Evolutionary conservation across 35 echinoderm and acorn worm species (phyloP), one percentile per base, ranked within the genome.

Genomic region (Ophiothrix spiculata): DNA sequence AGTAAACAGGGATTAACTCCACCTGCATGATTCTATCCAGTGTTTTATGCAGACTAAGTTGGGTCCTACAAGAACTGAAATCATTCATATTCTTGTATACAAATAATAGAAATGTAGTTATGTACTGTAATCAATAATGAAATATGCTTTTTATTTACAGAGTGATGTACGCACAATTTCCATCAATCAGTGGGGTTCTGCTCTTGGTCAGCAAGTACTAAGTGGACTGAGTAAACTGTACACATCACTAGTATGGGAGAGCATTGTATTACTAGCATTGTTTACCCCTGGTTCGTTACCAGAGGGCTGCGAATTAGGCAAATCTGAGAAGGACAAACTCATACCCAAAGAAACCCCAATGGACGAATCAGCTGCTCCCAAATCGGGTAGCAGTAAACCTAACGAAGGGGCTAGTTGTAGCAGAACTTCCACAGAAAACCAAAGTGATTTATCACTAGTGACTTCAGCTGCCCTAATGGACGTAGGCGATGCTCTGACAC

Each of bases 121-220:
- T n/a, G n/a, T n/a, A n/a, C n/a, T n/a, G n/a, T n/a, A n/a, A n/a
- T n/a, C n/a, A n/a, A n/a, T n/a, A n/a, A n/a, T n/a, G n/a, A n/a
- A n/a, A n/a, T n/a, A n/a, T n/a, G n/a, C 36, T 34, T 81, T 75
- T 82, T 78, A 36, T 1, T 63, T 76, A 33, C 83, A 99, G 96
- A 93, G 92, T 86, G 96, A 99, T 89, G 92, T 99, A 0, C 78
- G 96, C 31, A 99, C 92, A 14, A 94, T 99, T 33, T 91, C 91
- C 16, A 87, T 99, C 78, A 99, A 99, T 77, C 96, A 99, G 63
- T 99, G 96, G 96, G 96, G 96, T 54, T 94, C 96, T 83, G 92
- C 94, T 29, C 84, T 99, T 0, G 96, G 96, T 41, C 96, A 99
- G 79, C 64, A 86, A 17, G 96, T 99, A 13, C 75, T 99, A 49